Conservation (phyloP, 2,797 vertebrate genomes). For the Crax fasciolata region DNA sequence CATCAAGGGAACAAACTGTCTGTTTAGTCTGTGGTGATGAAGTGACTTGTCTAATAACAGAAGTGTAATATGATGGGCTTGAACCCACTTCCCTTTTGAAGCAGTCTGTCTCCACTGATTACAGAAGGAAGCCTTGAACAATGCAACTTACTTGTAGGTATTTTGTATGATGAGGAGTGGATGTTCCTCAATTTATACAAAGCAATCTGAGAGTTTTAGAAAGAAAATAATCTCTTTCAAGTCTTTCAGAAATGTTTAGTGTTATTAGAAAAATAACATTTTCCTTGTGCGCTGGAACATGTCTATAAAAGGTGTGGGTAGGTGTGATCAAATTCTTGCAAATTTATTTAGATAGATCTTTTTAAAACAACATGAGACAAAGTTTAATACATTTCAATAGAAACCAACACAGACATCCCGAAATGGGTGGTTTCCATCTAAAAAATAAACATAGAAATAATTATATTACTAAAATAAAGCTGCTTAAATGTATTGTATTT, state of each 20-base stretch:
- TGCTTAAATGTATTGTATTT: not conserved
- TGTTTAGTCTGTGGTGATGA: not conserved
- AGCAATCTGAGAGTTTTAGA: not conserved
- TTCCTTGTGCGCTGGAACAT: not conserved
- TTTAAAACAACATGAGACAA: not conserved
- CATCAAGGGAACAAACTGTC: not conserved
- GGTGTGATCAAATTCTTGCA: not conserved
- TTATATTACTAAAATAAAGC: not conserved
- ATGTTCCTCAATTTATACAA: not conserved
- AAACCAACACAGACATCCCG: not conserved
- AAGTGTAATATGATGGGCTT: not conserved
- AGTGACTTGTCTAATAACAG: not conserved
- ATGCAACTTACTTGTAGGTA: not conserved
- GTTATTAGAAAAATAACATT: not conserved
- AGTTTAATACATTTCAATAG: not conserved
- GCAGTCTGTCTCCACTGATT: not conserved
- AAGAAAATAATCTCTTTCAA: not conserved
- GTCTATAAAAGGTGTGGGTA: not conserved
- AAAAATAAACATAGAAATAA: not conserved
- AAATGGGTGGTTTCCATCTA: not conserved
- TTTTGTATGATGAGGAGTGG: not conserved
- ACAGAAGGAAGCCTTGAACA: not conserved
- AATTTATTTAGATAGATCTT: not conserved
- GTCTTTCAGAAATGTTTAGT: not conserved
- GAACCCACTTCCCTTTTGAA: not conserved